A percentile compares a stretch with the other conserved stretches of the same genome.
Evolutionary conservation across 2,113 vertebrate genomes (phyloP).

Genomic region (Gymnogyps californianus): DNA sequence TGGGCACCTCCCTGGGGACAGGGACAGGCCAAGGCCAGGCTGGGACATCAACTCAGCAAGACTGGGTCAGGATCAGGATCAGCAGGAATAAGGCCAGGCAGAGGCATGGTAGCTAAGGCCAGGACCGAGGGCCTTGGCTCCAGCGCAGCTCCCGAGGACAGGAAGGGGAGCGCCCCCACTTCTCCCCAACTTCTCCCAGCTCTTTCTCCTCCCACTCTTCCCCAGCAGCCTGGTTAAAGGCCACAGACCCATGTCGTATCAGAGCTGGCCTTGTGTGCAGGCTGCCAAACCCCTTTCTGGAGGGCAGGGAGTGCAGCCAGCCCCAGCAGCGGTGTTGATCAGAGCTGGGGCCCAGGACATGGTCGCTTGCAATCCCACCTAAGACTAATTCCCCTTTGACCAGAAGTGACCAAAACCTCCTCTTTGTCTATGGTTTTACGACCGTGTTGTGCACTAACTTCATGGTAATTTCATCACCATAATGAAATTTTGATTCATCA

Average conservation of each 20-base stretch:
- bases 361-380: background rate
- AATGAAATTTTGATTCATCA: background rate
- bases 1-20: background rate
- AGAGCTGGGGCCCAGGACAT: background rate
- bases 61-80: background rate
- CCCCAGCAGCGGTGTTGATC: fast-evolving
- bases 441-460: background rate
- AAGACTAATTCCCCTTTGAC: background rate
- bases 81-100: background rate
- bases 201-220: background rate
- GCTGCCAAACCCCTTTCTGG: background rate
- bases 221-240: background rate
- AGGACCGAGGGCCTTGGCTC: background rate
- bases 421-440: background rate
- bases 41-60: background rate
- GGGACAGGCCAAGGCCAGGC: too few relatives aligned
- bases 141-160: background rate
- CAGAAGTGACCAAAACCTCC: background rate
- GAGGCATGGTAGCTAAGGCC: background rate
- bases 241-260: background rate
- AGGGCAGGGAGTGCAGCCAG: fast-evolving
- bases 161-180: background rate
- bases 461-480: background rate
- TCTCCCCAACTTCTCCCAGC: background rate
- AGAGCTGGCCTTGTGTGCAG: background rate